Percentiles rank a stretch among this genome's conserved stretches.
Conservation (phyloP, 1,140 invertebrate species). For the Laupala kohalensis region DNA sequence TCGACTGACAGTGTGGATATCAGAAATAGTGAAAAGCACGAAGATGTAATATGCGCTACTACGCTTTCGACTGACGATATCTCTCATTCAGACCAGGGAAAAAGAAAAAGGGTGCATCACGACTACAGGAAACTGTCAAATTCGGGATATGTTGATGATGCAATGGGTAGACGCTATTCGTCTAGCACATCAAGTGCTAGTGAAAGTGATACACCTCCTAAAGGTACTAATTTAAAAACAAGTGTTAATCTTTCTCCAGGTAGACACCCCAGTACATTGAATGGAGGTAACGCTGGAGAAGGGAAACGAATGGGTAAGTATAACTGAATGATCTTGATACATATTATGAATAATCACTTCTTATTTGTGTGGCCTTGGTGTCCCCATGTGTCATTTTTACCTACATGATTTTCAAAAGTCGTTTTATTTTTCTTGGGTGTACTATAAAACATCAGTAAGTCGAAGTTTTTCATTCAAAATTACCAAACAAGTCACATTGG, state of each 20-base stretch:
- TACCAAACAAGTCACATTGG: no score
- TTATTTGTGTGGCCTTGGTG: no score
- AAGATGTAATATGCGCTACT: background rate
- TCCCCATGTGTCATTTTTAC: no score
- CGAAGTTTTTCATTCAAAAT: no score
- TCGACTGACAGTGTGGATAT: constrained; percentile 8
- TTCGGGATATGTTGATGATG: constrained; percentile 19
- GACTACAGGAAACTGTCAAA: constrained; percentile 19
- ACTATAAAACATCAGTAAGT: no score
- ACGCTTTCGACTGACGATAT: constrained; percentile 2
- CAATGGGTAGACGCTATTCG: constrained; percentile 16
- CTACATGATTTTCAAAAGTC: no score
- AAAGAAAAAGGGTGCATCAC: constrained; percentile 18
- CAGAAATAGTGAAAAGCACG: constrained; percentile 5
- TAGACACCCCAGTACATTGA: background rate
- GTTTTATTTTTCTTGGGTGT: no score
- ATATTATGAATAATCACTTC: no score
- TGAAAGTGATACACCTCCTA: constrained; percentile 10
- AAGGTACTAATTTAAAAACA: constrained; percentile 8
- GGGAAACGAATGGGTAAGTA: background rate
- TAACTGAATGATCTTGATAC: no score
- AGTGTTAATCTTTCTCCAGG: background rate
- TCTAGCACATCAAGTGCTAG: constrained; percentile 12
- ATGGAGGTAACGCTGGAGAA: background rate
- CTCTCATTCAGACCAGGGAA: constrained; percentile 10